Evolutionary conservation across 1,140 invertebrate species (phyloP).

Genomic region (Sitobion miscanthi): DNA sequence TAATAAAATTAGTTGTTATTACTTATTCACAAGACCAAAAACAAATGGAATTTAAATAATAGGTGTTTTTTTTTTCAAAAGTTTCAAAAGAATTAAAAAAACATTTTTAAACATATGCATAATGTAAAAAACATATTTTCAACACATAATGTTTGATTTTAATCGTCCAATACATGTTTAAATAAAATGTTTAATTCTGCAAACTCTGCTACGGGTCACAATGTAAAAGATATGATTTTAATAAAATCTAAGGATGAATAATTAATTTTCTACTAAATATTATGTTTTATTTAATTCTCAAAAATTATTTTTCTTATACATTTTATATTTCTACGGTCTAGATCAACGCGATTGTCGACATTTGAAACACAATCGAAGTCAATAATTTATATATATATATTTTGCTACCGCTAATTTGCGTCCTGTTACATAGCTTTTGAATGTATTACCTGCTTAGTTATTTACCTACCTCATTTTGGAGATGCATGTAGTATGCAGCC

Average conservation of each 20-base stretch:
- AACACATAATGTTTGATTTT: no score
- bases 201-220: no score
- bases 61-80: no score
- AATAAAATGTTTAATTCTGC: no score
- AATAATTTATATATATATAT: not conserved
- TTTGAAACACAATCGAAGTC: not conserved
- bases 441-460: not conserved
- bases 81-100: no score
- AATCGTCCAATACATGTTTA: no score
- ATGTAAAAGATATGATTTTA: not conserved
- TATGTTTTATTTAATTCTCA: not conserved
- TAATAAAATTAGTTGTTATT: no score
- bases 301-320: not conserved
- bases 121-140: no score
- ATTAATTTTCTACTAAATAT: not conserved
- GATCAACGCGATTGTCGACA: not conserved
- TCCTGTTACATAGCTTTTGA: not conserved
- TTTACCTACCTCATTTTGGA: not conserved
- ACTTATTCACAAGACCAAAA: no score
- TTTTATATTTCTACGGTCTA: not conserved
- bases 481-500: not conserved
- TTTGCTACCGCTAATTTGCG: not conserved
- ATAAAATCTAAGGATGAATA: not conserved
- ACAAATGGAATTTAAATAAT: no score
- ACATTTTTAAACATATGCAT: no score